phyloP scores from a whole-genome alignment of 2,888 invertebrate genomes.

The Cenopis cana region DNA sequence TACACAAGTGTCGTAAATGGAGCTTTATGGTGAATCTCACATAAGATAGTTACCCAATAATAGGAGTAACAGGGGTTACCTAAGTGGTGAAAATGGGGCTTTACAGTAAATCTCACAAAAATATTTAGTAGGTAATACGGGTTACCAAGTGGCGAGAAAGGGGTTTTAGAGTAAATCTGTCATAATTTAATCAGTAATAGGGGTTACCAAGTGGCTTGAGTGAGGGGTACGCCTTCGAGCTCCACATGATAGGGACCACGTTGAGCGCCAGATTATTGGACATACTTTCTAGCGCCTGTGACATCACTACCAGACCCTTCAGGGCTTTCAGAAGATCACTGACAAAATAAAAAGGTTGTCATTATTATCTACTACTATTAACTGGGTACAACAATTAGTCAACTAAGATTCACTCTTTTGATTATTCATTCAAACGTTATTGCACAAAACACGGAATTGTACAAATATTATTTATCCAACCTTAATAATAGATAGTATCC shows the following conservation, averaged over 20 bases:
- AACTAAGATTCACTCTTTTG: too few relatives aligned
- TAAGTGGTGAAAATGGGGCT: slow-evolving; percentile 88
- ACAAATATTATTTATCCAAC: too few relatives aligned
- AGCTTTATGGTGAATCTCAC: slow-evolving; percentile 51
- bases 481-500: too few relatives aligned
- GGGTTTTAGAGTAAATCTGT: slow-evolving; percentile 59
- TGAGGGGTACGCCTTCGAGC: slow-evolving; percentile 88
- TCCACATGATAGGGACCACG: slow-evolving; percentile 89
- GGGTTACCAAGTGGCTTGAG: slow-evolving; percentile 88
- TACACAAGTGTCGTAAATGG: too few relatives aligned
- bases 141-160: slow-evolving; percentile 88
- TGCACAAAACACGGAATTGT: too few relatives aligned
- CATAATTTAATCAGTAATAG: not conserved
- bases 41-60: too few relatives aligned
- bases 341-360: not conserved
- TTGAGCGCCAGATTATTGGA: slow-evolving; percentile 87
- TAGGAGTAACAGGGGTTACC: slow-evolving; percentile 74
- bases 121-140: not conserved
- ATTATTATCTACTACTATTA: not conserved
- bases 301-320: slow-evolving; percentile 92
- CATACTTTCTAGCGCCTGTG: slow-evolving; percentile 89
- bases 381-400: too few relatives aligned
- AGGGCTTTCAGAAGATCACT: slow-evolving; percentile 88
- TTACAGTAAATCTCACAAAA: too few relatives aligned
- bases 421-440: too few relatives aligned